Conservation (phyloP, 2,797 vertebrate species). For the Euphonia xanthogaster region DNA sequence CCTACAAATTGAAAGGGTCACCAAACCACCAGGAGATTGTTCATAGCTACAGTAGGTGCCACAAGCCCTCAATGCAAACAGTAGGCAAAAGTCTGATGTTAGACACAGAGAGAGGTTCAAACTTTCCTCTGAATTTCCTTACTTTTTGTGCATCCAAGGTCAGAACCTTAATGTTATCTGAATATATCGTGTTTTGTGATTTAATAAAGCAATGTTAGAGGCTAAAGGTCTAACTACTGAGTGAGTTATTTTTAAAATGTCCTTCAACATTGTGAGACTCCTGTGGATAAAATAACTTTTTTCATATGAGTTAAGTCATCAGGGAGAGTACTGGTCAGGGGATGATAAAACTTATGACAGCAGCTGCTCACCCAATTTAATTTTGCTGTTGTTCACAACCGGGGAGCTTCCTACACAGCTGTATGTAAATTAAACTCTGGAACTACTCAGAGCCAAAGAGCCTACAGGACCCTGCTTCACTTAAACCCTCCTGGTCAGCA, state of each 20-base stretch:
- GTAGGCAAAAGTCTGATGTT: constrained; percentile 43
- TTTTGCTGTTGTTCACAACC: background rate
- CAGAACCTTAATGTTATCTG: constrained; percentile 60
- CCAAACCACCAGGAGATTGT: constrained; percentile 37
- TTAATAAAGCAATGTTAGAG: constrained; percentile 56
- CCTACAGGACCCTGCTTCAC: background rate
- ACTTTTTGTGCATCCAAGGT: constrained; percentile 43
- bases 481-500: background rate
- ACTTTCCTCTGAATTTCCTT: constrained; percentile 52
- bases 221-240: constrained; percentile 44
- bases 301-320: constrained; percentile 11
- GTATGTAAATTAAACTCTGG: background rate
- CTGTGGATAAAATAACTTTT: background rate
- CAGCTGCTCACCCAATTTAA: background rate
- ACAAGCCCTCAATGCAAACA: constrained; percentile 26
- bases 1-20: constrained; percentile 54
- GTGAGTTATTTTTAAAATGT: constrained; percentile 49
- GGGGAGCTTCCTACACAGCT: background rate
- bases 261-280: background rate
- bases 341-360: background rate
- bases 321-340: background rate
- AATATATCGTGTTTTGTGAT: constrained; percentile 53
- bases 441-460: background rate
- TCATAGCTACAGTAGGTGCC: constrained; percentile 2
- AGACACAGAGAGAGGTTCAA: constrained; percentile 46